Base-by-base conservation (phyloP, 1,140 invertebrate species). In the Brachionus rubens region DNA sequence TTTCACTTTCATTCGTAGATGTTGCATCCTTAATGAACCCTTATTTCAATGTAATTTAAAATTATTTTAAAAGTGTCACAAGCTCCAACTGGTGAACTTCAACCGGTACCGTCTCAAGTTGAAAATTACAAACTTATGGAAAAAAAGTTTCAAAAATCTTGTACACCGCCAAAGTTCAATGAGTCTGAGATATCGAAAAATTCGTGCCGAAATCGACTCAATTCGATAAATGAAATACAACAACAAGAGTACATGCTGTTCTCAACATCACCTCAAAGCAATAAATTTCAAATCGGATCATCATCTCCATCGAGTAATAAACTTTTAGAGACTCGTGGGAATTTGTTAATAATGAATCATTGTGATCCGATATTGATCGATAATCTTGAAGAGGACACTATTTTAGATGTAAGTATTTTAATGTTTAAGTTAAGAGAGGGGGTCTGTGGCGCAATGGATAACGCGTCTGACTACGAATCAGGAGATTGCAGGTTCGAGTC, bases 381-480 rank as follows among this genome's bases (percentile, higher is more conserved):
- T 16, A 41, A 72, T 48, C n/a, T 72, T n/a, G 68, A 72, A 54
- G 68, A 72, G 21, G 68, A 72, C 21, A 72, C 68, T 3, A 72
- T 72, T 36, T 16, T 72, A 30, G 68, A 72, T 72, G 43, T 50
- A 54, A 72, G 40, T 70, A 7, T n/a, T n/a, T n/a, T n/a, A n/a
- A n/a, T n/a, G n/a, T n/a, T n/a, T 36, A 19, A 36, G 16, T 33
- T 33, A 19, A 6, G n/a, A n/a, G 19, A 40, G 33, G 19, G 54
- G 54, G 54, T 59, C 54, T 59, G 54, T 59, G 54, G 54, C 54
- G 54, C 54, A 59, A 59, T 59, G 54, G 54, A 59, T 59, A 59
- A 59, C 54, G 54, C 54, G 54, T 59, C 54, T 59, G 54, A 59
- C 54, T 59, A 59, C 54, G 54, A 59, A 59, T 59, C 54, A 59